Percentiles rank a stretch among this genome's conserved stretches.
Conservation (phyloP, 2,888 invertebrate species). For the Steinernema scapterisci region DNA sequence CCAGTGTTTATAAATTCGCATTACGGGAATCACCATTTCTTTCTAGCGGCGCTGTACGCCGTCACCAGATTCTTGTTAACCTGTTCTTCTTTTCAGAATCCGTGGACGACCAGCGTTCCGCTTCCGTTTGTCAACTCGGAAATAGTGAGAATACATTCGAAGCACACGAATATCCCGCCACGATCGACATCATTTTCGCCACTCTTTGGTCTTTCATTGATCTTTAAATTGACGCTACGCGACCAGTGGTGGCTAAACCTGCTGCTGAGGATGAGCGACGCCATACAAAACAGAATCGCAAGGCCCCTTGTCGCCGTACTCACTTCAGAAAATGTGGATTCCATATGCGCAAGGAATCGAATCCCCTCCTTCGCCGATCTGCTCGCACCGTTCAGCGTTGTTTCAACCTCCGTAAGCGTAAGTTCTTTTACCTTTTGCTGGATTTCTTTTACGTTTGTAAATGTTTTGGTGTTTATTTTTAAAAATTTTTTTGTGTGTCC, state of each 20-base stretch:
- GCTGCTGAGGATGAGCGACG: slow-evolving; percentile 14
- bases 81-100: too few relatives aligned
- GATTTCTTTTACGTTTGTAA: slow-evolving; percentile 37
- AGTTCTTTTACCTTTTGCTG: slow-evolving; percentile 30
- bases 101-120: too few relatives aligned
- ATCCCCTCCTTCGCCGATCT: slow-evolving; percentile 55
- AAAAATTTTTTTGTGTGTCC: too few relatives aligned
- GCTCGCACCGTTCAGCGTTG: slow-evolving; percentile 55
- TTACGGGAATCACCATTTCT: too few relatives aligned
- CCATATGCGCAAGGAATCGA: slow-evolving; percentile 44
- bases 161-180: neutral
- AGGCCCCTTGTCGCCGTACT: slow-evolving; percentile 57
- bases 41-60: too few relatives aligned
- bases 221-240: neutral
- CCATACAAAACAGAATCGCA: slow-evolving; percentile 36
- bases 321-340: slow-evolving; percentile 51
- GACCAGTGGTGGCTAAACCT: too few relatives aligned
- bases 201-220: slow-evolving; percentile 22
- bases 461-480: neutral
- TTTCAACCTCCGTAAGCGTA: slow-evolving; percentile 48
- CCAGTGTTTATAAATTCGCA: too few relatives aligned
- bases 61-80: too few relatives aligned
- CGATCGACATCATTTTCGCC: neutral
- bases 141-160: neutral
- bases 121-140: too few relatives aligned